These are phyloP conservation scores for Phlogophora meticulosa DNA, from an alignment of 2,888 invertebrate species.

Conservation along the genomic window DNA sequence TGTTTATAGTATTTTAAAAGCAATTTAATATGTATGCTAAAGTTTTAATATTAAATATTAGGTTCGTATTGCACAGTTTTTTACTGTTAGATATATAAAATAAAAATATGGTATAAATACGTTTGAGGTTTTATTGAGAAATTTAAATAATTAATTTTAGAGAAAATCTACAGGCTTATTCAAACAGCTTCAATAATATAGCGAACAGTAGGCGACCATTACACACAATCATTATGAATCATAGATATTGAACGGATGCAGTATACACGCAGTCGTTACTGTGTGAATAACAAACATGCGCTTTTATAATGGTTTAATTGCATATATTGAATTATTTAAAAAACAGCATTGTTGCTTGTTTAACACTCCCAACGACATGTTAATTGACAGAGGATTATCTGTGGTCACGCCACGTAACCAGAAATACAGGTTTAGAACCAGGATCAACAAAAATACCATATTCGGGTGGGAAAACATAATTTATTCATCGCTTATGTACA, in stretches of 20 bases:
- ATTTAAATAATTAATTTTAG: neutral
- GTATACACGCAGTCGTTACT: constrained; percentile 11
- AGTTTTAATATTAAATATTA: constrained; percentile 62
- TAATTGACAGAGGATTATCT: constrained; percentile 11
- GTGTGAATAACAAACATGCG: constrained; percentile 28
- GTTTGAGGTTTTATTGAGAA: constrained; percentile 52
- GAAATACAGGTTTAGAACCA: constrained; percentile 16
- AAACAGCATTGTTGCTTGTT: constrained; percentile 14
- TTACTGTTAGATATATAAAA: constrained; percentile 68
- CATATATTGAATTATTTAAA: constrained; percentile 7
- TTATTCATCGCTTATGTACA: constrained; percentile 87
- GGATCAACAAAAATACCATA: constrained; percentile 50
- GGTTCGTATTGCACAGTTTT: constrained; percentile 66
- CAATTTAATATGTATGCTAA: constrained; percentile 60
- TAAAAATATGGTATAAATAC: constrained; percentile 62
- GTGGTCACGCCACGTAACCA: constrained; percentile 15
- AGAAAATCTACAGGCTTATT: neutral
- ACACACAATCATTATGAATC: constrained; percentile 14
- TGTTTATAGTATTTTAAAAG: constrained; percentile 60
- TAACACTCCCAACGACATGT: neutral
- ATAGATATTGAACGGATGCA: constrained; percentile 24
- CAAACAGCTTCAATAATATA: neutral
- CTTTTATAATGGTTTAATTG: constrained; percentile 20
- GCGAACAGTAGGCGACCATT: neutral
- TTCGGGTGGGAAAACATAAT: constrained; percentile 87